Conservation (phyloP, 2,113 vertebrate species). For the Lipophrys pholis region DNA sequence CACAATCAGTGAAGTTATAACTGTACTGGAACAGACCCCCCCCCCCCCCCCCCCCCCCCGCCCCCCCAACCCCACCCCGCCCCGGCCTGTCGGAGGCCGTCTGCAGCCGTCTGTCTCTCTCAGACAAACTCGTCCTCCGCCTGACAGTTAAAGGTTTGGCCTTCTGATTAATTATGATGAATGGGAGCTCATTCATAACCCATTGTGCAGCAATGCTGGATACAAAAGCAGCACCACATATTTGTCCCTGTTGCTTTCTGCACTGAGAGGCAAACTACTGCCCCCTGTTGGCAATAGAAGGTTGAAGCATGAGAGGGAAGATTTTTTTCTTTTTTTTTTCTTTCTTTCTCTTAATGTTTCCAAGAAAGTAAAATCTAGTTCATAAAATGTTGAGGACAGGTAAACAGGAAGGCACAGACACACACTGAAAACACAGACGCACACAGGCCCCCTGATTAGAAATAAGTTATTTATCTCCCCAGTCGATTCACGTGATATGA, state of each 20-base stretch:
- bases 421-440: constrained; percentile 27
- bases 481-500: constrained; percentile 58
- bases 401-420: constrained; percentile 30
- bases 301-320: background rate
- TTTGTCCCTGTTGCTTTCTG: constrained; percentile 12
- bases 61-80: too few species aligned
- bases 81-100: background rate
- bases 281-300: constrained; percentile 72
- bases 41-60: too few species aligned
- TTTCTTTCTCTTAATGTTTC: background rate
- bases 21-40: background rate
- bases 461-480: constrained; percentile 55
- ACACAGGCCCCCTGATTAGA: constrained; percentile 31
- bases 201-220: constrained; percentile 47
- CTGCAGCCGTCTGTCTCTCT: constrained; percentile 56
- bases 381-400: constrained; percentile 18
- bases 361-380: constrained; percentile 8
- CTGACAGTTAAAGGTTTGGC: constrained; percentile 72
- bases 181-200: constrained; percentile 67
- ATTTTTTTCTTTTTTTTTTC: too few species aligned
- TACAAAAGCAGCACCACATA: constrained; percentile 13
- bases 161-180: constrained; percentile 73
- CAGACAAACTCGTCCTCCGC: constrained; percentile 49
- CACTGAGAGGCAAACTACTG: constrained; percentile 68
- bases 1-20: too few species aligned